Evolutionary conservation across 2,888 invertebrate species (phyloP).

Genomic region (Lasioglossum lativentre): DNA sequence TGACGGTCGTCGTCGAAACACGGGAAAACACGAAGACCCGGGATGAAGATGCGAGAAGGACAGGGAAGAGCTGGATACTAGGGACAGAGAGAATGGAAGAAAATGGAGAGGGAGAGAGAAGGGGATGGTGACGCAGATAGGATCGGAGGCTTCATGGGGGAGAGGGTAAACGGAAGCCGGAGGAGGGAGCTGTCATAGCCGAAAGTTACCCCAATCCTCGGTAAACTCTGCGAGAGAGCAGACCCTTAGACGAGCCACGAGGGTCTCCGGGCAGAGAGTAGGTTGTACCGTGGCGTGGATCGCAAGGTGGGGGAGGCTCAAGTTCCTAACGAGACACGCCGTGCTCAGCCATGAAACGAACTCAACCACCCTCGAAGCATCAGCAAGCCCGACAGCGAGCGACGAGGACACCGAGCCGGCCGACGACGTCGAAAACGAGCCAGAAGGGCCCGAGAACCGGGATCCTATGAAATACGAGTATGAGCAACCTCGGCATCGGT

Average conservation of each 20-base stretch:
- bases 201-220: conserved; percentile 74
- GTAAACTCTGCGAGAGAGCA: conserved; percentile 68
- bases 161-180: conserved; percentile 26
- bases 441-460: conserved; percentile 10
- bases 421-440: conserved; percentile 50
- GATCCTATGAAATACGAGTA: conserved; percentile 77
- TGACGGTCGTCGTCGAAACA: conserved; percentile 17
- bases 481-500: conserved; percentile 68
- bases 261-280: conserved; percentile 65
- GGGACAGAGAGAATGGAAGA: background rate
- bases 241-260: conserved; percentile 68
- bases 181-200: conserved; percentile 66
- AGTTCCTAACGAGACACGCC: conserved; percentile 81
- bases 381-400: conserved; percentile 58
- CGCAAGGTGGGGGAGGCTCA: conserved; percentile 70
- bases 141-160: background rate
- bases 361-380: conserved; percentile 75
- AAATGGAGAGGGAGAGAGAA: background rate
- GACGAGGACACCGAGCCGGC: conserved; percentile 51
- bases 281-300: conserved; percentile 52
- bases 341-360: conserved; percentile 78
- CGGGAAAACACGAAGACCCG: conserved; percentile 13
- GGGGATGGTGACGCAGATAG: background rate
- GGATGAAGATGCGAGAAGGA: background rate
- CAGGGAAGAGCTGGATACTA: background rate